phyloP scores from a whole-genome alignment of 2,888 invertebrate genomes.

The Neria commutata region DNA sequence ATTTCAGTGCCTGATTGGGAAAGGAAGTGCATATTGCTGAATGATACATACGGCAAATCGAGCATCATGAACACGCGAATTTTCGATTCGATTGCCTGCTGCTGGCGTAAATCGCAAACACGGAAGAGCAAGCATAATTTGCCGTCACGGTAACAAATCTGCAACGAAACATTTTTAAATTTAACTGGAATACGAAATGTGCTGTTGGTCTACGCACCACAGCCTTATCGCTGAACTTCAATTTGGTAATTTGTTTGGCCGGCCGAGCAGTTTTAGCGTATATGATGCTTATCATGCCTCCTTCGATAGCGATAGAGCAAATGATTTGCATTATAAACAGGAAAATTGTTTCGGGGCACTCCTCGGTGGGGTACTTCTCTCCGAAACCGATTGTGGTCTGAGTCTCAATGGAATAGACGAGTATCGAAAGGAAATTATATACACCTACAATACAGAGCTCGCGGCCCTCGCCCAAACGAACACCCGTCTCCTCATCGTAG shows the following conservation, averaged over 20 bases:
- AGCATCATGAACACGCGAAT: slow-evolving; percentile 68
- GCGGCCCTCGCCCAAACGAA: slow-evolving; percentile 60
- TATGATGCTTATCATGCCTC: slow-evolving; percentile 69
- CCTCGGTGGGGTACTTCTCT: slow-evolving; percentile 77
- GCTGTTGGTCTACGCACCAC: slow-evolving; percentile 63
- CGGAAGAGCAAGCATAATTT: slow-evolving; percentile 79
- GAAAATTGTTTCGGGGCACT: slow-evolving; percentile 84
- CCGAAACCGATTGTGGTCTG: slow-evolving; percentile 88
- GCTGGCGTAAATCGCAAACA: slow-evolving; percentile 77
- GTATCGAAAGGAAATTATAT: slow-evolving; percentile 68
- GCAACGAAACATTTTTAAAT: slow-evolving; percentile 8
- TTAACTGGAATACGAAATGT: neutral
- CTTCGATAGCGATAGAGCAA: slow-evolving; percentile 67
- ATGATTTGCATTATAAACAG: slow-evolving; percentile 83
- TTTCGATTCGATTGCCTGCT: slow-evolving; percentile 80
- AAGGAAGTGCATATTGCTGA: neutral
- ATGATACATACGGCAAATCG: slow-evolving; percentile 49
- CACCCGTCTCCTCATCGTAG: slow-evolving; percentile 64
- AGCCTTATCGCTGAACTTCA: slow-evolving; percentile 80
- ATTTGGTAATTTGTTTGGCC: slow-evolving; percentile 75
- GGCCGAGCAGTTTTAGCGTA: slow-evolving; percentile 83
- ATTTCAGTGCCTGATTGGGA: neutral
- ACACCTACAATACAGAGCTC: slow-evolving; percentile 68
- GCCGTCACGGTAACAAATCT: slow-evolving; percentile 81
- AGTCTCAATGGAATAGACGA: slow-evolving; percentile 87